Conservation (phyloP, 2,888 invertebrate species). For the Escarpia spicata region DNA sequence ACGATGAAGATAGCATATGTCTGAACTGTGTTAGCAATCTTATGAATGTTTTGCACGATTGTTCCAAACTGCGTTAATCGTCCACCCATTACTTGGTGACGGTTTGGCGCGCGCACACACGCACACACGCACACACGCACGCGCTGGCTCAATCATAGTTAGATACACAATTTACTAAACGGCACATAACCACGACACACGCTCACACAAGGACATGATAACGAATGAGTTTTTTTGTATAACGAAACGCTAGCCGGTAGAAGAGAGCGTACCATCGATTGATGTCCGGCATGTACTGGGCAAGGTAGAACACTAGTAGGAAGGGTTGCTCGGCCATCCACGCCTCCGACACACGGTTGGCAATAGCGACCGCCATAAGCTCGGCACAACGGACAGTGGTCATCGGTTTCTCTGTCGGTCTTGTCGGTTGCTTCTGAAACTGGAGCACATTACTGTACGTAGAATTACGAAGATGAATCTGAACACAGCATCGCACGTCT, state of each 20-base stretch:
- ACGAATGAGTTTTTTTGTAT: no score
- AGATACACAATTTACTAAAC: no score
- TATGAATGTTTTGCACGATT: no score
- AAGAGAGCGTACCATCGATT: slow-evolving; percentile 46
- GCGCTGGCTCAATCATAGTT: no score
- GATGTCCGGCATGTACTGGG: slow-evolving; percentile 71
- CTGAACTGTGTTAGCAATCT: no score
- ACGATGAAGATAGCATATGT: no score
- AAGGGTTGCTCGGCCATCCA: slow-evolving; percentile 79
- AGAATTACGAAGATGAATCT: background rate
- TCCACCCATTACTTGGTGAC: no score
- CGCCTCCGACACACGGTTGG: slow-evolving; percentile 71
- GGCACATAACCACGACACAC: no score
- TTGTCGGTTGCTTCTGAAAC: slow-evolving; percentile 20
- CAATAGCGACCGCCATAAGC: slow-evolving; percentile 68
- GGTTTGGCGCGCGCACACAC: no score
- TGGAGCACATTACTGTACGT: background rate
- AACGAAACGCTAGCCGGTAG: background rate
- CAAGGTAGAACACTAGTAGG: slow-evolving; percentile 71
- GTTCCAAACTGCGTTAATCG: no score
- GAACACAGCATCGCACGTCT: background rate
- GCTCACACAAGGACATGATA: no score
- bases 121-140: background rate
- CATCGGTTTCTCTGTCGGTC: slow-evolving; percentile 61
- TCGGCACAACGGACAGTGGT: slow-evolving; percentile 68